These are phyloP conservation scores for Troides aeacus DNA, from an alignment of 2,888 invertebrate species.

Conservation along the genomic window DNA sequence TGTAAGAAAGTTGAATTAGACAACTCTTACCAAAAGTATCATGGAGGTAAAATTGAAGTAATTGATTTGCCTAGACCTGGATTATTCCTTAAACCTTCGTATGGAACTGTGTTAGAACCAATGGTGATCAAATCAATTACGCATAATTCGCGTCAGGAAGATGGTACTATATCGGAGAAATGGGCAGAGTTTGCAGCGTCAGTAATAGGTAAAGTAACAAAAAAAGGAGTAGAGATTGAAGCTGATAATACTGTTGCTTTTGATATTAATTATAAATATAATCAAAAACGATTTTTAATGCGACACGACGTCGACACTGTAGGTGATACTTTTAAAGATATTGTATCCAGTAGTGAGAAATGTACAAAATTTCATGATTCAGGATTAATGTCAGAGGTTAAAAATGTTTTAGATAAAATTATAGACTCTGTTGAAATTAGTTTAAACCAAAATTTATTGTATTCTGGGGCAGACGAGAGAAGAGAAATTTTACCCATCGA, in stretches of 20 bases:
- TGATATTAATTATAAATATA: constrained; percentile 78
- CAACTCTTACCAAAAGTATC: constrained; percentile 62
- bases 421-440: constrained; percentile 82
- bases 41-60: constrained; percentile 68
- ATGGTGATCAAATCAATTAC: constrained; percentile 60
- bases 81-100: constrained; percentile 69
- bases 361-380: constrained; percentile 1
- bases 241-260: constrained; percentile 69
- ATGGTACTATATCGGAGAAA: constrained; percentile 65
- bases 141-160: constrained; percentile 53
- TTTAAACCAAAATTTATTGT: constrained; percentile 77
- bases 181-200: constrained; percentile 80
- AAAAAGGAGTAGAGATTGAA: constrained; percentile 44
- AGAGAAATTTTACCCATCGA: constrained; percentile 45
- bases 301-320: constrained; percentile 44
- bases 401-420: constrained; percentile 74
- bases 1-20: constrained; percentile 70
- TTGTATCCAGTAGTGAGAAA: not conserved
- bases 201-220: constrained; percentile 54
- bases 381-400: constrained; percentile 45
- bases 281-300: constrained; percentile 79
- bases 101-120: constrained; percentile 69
- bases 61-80: constrained; percentile 73
- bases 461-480: constrained; percentile 49
- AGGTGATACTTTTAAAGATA: constrained; percentile 12